These are phyloP conservation scores for Rotaria socialis DNA, from an alignment of 2,888 invertebrate species.

Conservation along the genomic window DNA sequence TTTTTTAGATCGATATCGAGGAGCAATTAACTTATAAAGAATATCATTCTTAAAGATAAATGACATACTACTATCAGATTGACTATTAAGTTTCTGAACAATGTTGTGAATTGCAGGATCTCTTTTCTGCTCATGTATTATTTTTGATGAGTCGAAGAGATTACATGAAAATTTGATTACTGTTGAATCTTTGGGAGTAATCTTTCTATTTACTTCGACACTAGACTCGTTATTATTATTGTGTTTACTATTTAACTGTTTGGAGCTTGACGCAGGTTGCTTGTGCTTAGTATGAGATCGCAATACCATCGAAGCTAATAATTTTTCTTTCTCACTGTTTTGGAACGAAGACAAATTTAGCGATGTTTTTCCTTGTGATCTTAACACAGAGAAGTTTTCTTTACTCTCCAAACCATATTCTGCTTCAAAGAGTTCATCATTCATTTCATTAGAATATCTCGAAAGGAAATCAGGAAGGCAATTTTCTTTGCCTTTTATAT, in stretches of 20 bases:
- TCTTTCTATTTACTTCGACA: accelerated
- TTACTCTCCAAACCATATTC: background rate
- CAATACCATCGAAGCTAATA: background rate
- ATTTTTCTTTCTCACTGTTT: no score
- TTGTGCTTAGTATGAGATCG: background rate
- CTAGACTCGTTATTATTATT: no score
- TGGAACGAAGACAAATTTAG: no score
- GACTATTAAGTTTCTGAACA: background rate
- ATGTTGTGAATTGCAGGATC: background rate
- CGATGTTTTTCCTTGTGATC: background rate
- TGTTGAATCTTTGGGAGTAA: background rate
- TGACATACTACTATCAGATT: no score
- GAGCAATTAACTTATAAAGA: background rate
- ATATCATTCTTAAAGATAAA: no score
- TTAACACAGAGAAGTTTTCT: background rate
- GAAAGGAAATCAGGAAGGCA: background rate
- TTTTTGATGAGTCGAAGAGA: background rate
- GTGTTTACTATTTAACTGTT: no score
- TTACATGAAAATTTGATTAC: background rate
- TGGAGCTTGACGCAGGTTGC: no score
- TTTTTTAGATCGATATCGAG: background rate
- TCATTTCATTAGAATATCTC: background rate
- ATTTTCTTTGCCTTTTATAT: background rate
- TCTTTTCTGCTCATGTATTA: background rate
- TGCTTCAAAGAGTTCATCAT: background rate